Evolutionary conservation across 2,113 vertebrate genomes (phyloP), one percentile per base, ranked within the genome.

Genomic region (Pogonocichla stellata): DNA sequence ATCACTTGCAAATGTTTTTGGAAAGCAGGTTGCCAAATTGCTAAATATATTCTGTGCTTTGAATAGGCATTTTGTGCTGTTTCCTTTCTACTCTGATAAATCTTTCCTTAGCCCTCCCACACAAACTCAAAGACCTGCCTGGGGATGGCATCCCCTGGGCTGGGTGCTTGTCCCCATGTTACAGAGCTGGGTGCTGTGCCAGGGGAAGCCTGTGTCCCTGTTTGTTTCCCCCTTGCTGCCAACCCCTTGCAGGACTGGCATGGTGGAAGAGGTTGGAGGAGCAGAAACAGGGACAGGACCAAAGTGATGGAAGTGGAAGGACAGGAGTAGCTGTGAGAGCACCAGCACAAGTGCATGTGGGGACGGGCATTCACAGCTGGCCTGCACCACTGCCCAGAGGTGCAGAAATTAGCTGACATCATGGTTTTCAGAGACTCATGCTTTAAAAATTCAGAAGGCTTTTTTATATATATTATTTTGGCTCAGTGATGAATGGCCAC

Each of bases 321-420:
- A n/a, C 1, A 2, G 56, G 29, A 64, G 38, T 10, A 38, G 38
- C 38, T 38, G 38, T 38, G 38, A 38, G 26, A 69, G 29, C 83
- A 57, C 2, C 0, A 2, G 56, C 47, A 14, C 48, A 26, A 50
- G 48, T 1, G 42, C 1, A 0, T 1, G 0, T 2, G 6, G 54
- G 53, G 64, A n/a, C 0, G 16, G 47, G 25, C 0, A 1, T 36
- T 16, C 0, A 1, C 4, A 6, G 45, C 67, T 1, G 1, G 58
- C 53, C 42, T 20, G 7, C 0, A 0, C 75, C 33, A 48, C 69
- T 34, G 43, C 10, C 53, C 38, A 42, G 2, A 3, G 67, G 45
- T 0, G 1, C 58, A 91, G 81, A 82, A 86, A 70, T 23, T 14
- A 86, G 60, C 72, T 83, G 72, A 78, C 70, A 74, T 34, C 12